A percentile compares a stretch with the other conserved stretches of the same genome.
Conservation (phyloP, 1,140 invertebrate genomes). For the Geopemphigus sp. region DNA sequence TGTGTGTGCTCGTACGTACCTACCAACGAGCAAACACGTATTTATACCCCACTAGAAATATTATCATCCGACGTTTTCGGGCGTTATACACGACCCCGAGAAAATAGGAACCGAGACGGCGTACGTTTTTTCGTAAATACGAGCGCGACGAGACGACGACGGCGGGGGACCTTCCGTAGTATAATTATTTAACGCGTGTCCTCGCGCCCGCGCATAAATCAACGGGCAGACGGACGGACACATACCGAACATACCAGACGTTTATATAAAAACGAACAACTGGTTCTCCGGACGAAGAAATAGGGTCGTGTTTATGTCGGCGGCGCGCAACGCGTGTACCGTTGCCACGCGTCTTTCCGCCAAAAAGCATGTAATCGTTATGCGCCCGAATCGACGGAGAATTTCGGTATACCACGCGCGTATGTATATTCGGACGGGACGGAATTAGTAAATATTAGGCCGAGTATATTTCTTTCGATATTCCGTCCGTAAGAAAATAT, state of each 20-base stretch:
- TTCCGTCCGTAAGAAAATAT: no score
- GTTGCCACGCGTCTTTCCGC: no score
- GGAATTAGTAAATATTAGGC: no score
- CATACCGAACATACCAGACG: slow-evolving; percentile 38
- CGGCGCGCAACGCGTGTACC: no score
- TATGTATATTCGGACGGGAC: no score
- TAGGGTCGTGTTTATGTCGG: neutral
- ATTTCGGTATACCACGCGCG: no score
- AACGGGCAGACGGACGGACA: neutral
- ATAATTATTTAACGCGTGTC: neutral
- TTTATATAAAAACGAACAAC: neutral
- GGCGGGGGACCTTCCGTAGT: no score
- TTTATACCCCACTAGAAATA: neutral
- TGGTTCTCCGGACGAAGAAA: neutral
- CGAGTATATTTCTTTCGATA: no score
- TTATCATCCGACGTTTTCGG: slow-evolving; percentile 5
- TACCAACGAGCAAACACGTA: no score
- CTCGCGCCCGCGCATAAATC: neutral
- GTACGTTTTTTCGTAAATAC: no score
- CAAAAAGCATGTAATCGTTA: neutral
- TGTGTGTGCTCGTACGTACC: no score
- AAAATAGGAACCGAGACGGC: slow-evolving; percentile 9
- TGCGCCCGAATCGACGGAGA: no score
- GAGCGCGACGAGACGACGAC: neutral
- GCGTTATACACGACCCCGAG: neutral